These are phyloP conservation scores for Neocrepidodera transversa DNA, from an alignment of 2,888 invertebrate genomes.

Conservation along the genomic window DNA sequence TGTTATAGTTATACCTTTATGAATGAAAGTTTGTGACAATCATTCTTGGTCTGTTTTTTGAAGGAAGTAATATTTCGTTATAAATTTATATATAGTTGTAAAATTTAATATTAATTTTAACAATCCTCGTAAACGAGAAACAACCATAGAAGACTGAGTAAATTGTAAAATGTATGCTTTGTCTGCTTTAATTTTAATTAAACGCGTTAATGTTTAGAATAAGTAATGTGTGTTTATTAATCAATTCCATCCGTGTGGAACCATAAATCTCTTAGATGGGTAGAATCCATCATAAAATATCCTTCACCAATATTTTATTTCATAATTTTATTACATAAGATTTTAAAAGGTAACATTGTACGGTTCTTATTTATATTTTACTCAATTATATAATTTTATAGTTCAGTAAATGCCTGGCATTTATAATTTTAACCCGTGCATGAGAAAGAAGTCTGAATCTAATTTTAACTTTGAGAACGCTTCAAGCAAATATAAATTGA, in stretches of 20 bases:
- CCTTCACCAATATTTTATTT: neutral
- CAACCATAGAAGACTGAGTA: constrained; percentile 25
- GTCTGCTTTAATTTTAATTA: constrained; percentile 5
- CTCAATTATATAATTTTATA: too few relatives aligned
- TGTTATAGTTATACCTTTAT: too few relatives aligned
- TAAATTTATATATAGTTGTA: neutral
- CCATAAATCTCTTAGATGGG: too few relatives aligned
- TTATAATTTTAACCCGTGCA: too few relatives aligned
- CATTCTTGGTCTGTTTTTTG: too few relatives aligned
- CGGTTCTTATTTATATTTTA: too few relatives aligned
- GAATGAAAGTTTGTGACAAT: neutral
- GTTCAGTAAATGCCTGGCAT: too few relatives aligned
- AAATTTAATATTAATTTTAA: neutral
- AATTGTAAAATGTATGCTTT: constrained; percentile 10
- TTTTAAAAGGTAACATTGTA: too few relatives aligned
- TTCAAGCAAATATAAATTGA: neutral
- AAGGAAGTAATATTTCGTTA: neutral
- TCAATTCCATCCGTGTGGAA: too few relatives aligned
- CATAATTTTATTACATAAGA: neutral
- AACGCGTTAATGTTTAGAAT: constrained; percentile 17
- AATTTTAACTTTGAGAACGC: neutral
- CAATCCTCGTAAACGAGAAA: neutral
- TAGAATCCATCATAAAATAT: neutral
- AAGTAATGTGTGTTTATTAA: neutral
- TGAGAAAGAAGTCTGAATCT: too few relatives aligned